Base-by-base conservation (phyloP, 1,140 invertebrate species). In the Polyergus mexicanus region DNA sequence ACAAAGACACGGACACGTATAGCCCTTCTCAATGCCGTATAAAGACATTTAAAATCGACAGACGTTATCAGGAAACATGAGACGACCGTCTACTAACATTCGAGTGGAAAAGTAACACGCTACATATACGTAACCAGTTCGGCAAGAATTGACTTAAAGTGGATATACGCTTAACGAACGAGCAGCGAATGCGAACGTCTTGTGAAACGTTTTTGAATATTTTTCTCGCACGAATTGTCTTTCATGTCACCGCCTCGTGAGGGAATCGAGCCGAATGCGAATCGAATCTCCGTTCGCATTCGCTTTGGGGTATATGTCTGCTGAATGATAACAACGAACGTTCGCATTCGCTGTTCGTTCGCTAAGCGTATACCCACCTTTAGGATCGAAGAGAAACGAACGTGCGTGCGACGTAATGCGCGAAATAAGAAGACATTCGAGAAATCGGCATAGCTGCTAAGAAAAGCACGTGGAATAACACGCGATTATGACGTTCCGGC, bases 401-500 rank as follows among this genome's bases (percentile, higher is more conserved):
- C 2, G 7, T 13, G 8, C 32, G n/a, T 62, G 22, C 25, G 28
- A 51, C 13, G 35, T 41, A 56, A 54, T 22, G 51, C 69, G 28
- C 25, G 86, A 72, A 28, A 66, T 22, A 54, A 69, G 32, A 54
- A 28, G 51, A 78, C 56, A 60, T 47, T 47, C 58, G 84, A 86
- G 85, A 78, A 80, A 86, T 88, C 83, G 51, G 58, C 77, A 51
- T 66, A 56, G 56, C 35, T n/a, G 74, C 47, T 35, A 56, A 78
- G 69, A 88, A 74, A 85, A 75, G 68, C 74, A 86, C 63, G 85
- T 78, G 78, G 22, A 66, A 4, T 41, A 41, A 68, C 38, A 51
- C 77, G 80, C 68, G 72, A 83, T 87, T 87, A 89, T 84, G 89
- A 88, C 86, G 88, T 90, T 90, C 89, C 86, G 85, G 22, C 71